These are phyloP conservation scores for Periophthalmus magnuspinnatus DNA, from an alignment of 2,797 vertebrate species.

Conservation along the genomic window DNA sequence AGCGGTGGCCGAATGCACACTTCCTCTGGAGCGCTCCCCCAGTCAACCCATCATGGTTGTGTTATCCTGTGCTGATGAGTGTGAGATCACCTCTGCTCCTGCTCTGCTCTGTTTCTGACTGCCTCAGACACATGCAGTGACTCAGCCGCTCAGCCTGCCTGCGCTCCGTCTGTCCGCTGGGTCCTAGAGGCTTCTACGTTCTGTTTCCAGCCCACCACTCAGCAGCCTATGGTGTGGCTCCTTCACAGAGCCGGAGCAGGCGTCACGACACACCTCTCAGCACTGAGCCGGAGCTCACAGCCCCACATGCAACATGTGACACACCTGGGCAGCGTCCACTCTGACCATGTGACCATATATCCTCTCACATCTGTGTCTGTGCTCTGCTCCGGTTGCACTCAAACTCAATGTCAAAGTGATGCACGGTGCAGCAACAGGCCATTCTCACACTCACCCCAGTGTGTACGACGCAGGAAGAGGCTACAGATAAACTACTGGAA, in stretches of 20 bases:
- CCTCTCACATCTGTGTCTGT: not conserved
- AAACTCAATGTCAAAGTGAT: slow-evolving; percentile 11
- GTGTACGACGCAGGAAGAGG: not conserved
- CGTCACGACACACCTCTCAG: slow-evolving; percentile 49
- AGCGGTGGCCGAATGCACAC: slow-evolving; percentile 62
- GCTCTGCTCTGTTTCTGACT: slow-evolving; percentile 72
- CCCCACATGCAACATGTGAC: slow-evolving; percentile 27
- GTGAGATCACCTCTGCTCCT: slow-evolving; percentile 79
- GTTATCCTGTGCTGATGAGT: slow-evolving; percentile 79
- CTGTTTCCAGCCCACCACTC: slow-evolving; percentile 33
- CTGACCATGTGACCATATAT: not conserved
- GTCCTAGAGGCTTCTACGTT: slow-evolving; percentile 75
- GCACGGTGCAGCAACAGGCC: not conserved
- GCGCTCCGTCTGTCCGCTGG: slow-evolving; percentile 55
- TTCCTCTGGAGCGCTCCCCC: slow-evolving; percentile 65
- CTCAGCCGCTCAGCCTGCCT: slow-evolving; percentile 78
- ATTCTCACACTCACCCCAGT: not conserved
- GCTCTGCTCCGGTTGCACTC: not conserved
- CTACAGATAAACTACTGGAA: not conserved
- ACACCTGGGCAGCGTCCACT: not conserved
- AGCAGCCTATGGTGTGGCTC: slow-evolving; percentile 36
- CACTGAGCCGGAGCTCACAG: slow-evolving; percentile 5
- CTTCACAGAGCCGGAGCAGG: slow-evolving; percentile 19
- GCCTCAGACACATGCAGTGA: slow-evolving; percentile 82
- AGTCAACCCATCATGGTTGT: slow-evolving; percentile 85